Evolutionary conservation across 2,113 vertebrate species (phyloP).

Genomic region (Macrotus californicus): DNA sequence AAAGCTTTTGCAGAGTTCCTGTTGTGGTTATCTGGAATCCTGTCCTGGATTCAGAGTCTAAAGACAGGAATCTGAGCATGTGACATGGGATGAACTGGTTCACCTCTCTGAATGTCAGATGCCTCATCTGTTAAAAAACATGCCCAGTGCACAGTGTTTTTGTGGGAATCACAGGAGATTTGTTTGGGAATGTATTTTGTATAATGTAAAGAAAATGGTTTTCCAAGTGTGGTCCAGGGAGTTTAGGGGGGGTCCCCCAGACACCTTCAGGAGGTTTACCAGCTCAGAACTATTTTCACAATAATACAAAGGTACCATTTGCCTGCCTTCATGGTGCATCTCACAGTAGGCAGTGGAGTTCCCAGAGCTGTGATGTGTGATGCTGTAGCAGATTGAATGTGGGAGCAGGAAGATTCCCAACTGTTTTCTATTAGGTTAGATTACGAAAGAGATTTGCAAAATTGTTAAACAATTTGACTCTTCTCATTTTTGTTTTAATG

Average conservation of each 20-base stretch:
- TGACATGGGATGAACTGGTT: not conserved
- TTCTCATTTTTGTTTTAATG: not conserved
- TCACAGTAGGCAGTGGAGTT: not conserved
- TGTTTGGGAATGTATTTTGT: not conserved
- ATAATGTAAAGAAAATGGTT: not conserved
- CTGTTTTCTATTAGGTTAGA: not conserved
- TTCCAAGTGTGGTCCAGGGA: not conserved
- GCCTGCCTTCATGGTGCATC: not conserved
- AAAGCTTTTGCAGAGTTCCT: constrained; percentile 8
- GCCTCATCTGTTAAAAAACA: constrained; percentile 37
- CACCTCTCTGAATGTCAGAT: not conserved
- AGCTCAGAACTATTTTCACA: not conserved
- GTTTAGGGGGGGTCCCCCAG: not conserved
- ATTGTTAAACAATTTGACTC: not conserved
- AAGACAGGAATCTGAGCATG: constrained; percentile 23
- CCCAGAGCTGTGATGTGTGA: not conserved
- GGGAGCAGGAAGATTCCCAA: not conserved
- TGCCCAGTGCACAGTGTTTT: not conserved
- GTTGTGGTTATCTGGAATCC: not conserved
- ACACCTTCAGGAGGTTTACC: not conserved
- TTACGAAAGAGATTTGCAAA: not conserved
- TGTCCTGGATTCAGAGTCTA: not conserved
- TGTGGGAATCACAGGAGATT: not conserved
- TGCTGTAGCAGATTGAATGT: not conserved
- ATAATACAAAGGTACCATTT: not conserved